A percentile compares a stretch with the other conserved stretches of the same genome.
Conservation (phyloP, 2,888 invertebrate genomes). For the Lithodes maja region DNA sequence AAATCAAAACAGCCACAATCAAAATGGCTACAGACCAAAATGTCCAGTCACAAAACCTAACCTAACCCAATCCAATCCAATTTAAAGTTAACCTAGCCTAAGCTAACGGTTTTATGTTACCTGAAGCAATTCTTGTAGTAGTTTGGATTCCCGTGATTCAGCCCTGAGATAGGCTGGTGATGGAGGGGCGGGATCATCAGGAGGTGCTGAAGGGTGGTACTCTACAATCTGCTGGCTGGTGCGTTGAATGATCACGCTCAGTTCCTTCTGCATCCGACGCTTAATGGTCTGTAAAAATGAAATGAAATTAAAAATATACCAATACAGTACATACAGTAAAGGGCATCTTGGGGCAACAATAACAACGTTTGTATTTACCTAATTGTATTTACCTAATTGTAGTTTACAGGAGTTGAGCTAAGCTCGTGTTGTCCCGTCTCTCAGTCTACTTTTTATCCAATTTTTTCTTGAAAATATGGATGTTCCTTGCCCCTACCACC, state of each 20-base stretch:
- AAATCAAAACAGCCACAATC: no score
- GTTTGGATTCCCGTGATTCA: conserved; percentile 61
- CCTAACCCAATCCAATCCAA: background rate
- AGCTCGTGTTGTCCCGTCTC: no score
- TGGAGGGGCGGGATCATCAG: conserved; percentile 49
- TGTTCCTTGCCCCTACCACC: no score
- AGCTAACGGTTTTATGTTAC: conserved; percentile 18
- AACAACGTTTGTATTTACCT: no score
- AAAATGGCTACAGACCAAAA: background rate
- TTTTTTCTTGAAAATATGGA: no score
- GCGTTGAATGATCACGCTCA: conserved; percentile 85
- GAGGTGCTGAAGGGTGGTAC: conserved; percentile 73
- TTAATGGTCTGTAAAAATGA: conserved; percentile 81
- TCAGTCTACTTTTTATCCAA: no score
- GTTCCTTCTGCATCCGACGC: conserved; percentile 87
- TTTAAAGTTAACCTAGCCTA: background rate
- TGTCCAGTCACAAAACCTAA: background rate
- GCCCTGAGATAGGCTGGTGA: conserved; percentile 49
- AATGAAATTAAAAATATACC: no score
- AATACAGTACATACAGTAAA: no score
- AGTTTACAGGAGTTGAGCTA: no score
- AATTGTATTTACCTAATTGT: no score
- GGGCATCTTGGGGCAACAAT: no score
- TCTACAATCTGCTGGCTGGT: conserved; percentile 86
- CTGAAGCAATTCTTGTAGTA: conserved; percentile 67